Base-by-base conservation (phyloP, 2,888 invertebrate genomes). In the Trichopoda pennipes region DNA sequence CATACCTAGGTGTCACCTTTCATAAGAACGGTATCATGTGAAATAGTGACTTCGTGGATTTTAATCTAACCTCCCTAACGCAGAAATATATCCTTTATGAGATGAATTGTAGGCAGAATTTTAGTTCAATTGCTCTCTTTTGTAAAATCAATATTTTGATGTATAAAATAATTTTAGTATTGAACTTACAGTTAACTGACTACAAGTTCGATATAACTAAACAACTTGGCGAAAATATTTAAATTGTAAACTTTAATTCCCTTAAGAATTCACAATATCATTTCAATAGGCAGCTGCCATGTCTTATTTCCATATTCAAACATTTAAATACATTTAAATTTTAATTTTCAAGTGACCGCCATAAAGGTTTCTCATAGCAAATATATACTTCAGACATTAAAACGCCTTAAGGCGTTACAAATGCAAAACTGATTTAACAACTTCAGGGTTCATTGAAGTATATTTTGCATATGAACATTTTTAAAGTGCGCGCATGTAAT, bases 281-380 rank as follows among this genome's bases (percentile, higher is more conserved):
- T 23, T 64, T 64, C 21, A 47, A 49, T 32, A 68, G n/a, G 72
- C 79, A 79, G 72, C 79, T 79, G 79, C 60, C 14, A 51, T 61
- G 44, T 8, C 58, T 28, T 44, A 76, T 69, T 64, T 12, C 23
- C 21, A 35, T 42, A 63, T 63, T 58, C 75, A 75, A 66, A 53
- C 56, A 66, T 78, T 78, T 58, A 47, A 63, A 77, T 72, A 35
- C 19, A 17, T 28, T 61, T 69, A 14, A 44, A 44, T 21, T 42
- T 61, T 38, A 69, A 14, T 63, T 75, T 75, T 82, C 75, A 82
- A 82, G 82, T 82, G 82, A 79, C 82, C 82, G 78, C 82, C 82
- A 82, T 82, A 64, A 72, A 79, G 23, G 32, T 70, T 58, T 56
- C 38, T 17, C 38, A 55, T 44, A 53, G 28, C 63, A 68, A 51